Evolutionary conservation across 2,888 invertebrate genomes (phyloP).

Genomic region (Notodonta ziczac): DNA sequence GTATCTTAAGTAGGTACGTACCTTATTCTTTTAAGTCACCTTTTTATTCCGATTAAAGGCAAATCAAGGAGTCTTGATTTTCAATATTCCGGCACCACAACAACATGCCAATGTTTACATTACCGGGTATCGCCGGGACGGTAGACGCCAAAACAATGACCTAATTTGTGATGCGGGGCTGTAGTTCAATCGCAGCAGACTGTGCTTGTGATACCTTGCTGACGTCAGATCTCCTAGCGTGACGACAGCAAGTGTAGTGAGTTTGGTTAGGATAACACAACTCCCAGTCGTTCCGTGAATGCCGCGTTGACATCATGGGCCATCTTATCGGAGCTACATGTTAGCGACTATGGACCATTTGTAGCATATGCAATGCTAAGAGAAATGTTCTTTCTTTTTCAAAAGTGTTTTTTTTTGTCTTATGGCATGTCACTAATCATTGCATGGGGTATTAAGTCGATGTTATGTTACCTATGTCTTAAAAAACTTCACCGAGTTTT

Average conservation of each 20-base stretch:
- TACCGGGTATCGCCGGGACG: background rate
- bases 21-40: background rate
- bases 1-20: background rate
- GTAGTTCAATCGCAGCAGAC: background rate
- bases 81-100: background rate
- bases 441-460: background rate
- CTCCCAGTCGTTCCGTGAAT: no score
- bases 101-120: conserved; percentile 6
- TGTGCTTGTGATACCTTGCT: background rate
- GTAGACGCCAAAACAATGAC: background rate
- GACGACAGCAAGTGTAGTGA: no score
- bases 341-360: no score
- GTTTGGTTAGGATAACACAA: no score
- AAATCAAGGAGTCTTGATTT: background rate
- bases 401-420: no score
- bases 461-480: background rate
- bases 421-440: background rate
- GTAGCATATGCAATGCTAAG: no score
- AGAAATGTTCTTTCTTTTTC: no score
- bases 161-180: background rate
- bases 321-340: no score
- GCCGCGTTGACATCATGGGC: no score
- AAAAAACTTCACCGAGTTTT: background rate
- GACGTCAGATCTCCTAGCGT: background rate
- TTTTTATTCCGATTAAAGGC: background rate